These are phyloP conservation scores for Anthopleura xanthogrammica DNA, from an alignment of 92 coral and sea anemone species.

Conservation along the genomic window DNA sequence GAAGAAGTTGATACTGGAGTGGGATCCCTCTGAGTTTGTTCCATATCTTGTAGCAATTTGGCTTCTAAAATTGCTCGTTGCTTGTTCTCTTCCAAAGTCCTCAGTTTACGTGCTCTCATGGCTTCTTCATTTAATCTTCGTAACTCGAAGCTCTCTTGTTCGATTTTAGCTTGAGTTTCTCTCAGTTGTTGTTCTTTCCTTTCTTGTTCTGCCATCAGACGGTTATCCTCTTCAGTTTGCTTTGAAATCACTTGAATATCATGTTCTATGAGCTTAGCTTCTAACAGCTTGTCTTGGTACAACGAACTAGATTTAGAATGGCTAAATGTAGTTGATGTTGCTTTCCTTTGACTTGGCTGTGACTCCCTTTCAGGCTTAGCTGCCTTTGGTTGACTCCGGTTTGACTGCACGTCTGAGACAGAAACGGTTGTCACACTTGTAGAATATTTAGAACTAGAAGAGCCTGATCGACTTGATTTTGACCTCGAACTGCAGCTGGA, in stretches of 20 bases:
- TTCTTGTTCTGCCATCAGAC: conserved; percentile 1
- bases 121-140: conserved; percentile 14
- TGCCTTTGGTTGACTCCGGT: background rate
- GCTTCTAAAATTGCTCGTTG: conserved; percentile 33
- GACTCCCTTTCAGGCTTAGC: background rate
- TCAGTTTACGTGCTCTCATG: background rate
- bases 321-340: conserved; percentile 10
- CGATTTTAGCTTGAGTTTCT: conserved; percentile 14
- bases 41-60: conserved; percentile 31
- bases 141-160: conserved; percentile 1
- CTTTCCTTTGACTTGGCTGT: background rate
- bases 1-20: conserved; percentile 10
- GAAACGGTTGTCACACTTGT: background rate
- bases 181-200: conserved; percentile 13
- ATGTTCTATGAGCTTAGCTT: conserved; percentile 26
- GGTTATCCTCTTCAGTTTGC: conserved; percentile 7
- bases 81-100: conserved; percentile 8
- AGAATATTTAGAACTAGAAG: background rate
- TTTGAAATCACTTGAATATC: background rate
- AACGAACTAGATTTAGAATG: conserved; percentile 7
- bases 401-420: background rate
- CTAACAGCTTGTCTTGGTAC: conserved; percentile 5
- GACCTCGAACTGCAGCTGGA: background rate
- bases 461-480: background rate
- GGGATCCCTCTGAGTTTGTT: background rate